These are phyloP conservation scores for Mamestra brassicae DNA, from an alignment of 2,888 invertebrate species.

Conservation along the genomic window DNA sequence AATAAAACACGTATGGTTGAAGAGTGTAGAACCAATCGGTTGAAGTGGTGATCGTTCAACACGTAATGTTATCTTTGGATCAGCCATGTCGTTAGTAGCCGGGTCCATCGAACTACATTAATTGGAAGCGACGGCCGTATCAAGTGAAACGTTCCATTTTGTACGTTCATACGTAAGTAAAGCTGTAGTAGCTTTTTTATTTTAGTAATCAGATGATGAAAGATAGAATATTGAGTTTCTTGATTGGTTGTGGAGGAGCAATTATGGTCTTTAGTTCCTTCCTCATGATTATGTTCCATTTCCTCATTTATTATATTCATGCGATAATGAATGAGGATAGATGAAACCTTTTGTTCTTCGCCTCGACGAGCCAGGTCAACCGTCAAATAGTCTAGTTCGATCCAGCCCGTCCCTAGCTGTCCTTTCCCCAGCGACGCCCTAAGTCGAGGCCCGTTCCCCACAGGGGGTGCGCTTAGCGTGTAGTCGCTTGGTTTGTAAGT, in stretches of 20 bases:
- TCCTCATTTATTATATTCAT: conserved; percentile 4
- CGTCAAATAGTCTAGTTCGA: too few species aligned
- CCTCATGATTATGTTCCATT: conserved; percentile 2
- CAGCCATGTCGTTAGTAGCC: conserved; percentile 12
- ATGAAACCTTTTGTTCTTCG: neutral
- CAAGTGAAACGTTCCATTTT: conserved; percentile 7
- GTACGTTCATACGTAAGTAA: neutral
- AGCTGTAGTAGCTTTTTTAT: neutral
- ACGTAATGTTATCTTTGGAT: conserved; percentile 47
- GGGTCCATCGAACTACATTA: conserved; percentile 14
- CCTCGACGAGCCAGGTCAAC: too few species aligned
- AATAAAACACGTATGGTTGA: conserved; percentile 1
- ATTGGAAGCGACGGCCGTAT: conserved; percentile 18
- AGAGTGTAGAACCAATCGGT: conserved; percentile 39
- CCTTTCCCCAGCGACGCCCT: too few species aligned
- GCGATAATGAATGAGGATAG: neutral
- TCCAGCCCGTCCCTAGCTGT: too few species aligned
- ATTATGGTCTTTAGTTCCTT: neutral
- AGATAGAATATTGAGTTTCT: neutral
- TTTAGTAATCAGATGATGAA: neutral
- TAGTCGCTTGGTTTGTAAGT: too few species aligned
- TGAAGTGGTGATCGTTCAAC: conserved; percentile 37
- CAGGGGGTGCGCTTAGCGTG: too few species aligned
- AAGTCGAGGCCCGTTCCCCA: too few species aligned
- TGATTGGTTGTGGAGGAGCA: neutral